Evolutionary conservation across 2,113 vertebrate species (phyloP).

Genomic region (Accipiter virgatus): DNA sequence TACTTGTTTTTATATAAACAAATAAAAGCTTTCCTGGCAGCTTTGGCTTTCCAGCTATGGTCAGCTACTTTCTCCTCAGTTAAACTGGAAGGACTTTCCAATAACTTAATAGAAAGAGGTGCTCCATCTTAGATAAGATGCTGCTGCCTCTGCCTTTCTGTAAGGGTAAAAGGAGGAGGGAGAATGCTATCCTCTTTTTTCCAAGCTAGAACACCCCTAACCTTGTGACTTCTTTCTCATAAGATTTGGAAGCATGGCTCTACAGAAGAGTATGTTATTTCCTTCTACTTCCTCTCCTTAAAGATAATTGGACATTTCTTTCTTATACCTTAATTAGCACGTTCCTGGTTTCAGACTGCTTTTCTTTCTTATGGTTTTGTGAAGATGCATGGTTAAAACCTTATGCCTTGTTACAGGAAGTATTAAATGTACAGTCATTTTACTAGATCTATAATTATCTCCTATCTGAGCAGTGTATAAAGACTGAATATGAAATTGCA

Average conservation of each 20-base stretch:
- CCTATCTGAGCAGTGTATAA: not conserved
- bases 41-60: not conserved
- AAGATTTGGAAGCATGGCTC: accelerated
- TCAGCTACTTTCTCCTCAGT: not conserved
- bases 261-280: not conserved
- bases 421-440: not conserved
- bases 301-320: not conserved
- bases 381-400: not conserved
- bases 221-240: not conserved
- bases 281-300: not conserved
- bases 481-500: not conserved
- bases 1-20: not conserved
- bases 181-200: not conserved
- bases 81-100: not conserved
- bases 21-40: not conserved
- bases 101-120: not conserved
- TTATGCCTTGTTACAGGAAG: not conserved
- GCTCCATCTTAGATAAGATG: not conserved
- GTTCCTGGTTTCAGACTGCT: not conserved
- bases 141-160: not conserved
- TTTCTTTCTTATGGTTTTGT: not conserved
- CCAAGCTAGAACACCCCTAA: not conserved
- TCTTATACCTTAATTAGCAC: not conserved
- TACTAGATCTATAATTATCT: not conserved
- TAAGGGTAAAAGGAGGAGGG: not conserved